Evolutionary conservation across 2,797 vertebrate genomes (phyloP).

Genomic region (Pseudochirops corinnae): DNA sequence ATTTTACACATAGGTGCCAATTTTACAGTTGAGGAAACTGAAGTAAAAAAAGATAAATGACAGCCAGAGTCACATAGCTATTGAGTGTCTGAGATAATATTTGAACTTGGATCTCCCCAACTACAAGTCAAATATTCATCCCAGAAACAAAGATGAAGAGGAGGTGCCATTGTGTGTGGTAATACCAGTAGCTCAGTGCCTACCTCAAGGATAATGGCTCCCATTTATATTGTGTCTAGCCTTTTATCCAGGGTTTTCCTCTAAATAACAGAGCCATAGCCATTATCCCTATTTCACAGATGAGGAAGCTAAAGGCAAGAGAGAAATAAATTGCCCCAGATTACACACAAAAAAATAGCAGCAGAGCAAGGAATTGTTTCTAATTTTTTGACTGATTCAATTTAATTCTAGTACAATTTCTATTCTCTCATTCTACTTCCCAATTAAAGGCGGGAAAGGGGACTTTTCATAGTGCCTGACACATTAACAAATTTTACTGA

Average conservation of each 20-base stretch:
- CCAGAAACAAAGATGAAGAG: neutral
- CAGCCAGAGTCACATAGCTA: neutral
- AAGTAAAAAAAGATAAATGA: neutral
- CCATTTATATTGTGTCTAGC: neutral
- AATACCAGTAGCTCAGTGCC: neutral
- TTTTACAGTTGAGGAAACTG: neutral
- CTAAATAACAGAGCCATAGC: neutral
- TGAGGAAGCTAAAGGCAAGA: neutral
- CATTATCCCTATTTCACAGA: neutral
- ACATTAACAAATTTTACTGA: neutral
- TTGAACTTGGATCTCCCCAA: neutral
- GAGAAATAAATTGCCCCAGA: neutral
- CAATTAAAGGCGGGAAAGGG: neutral
- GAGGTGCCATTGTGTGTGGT: rapidly evolving
- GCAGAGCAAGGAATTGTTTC: neutral
- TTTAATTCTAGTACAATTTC: neutral
- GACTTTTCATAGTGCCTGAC: neutral
- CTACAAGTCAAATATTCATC: neutral
- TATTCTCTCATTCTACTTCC: neutral
- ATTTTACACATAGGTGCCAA: neutral
- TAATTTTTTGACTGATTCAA: neutral
- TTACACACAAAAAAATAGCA: neutral
- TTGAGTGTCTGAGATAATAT: neutral
- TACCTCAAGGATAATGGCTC: neutral
- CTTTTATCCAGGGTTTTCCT: neutral